Conservation (phyloP, 2,888 invertebrate genomes). For the Lasioglossum vierecki region DNA sequence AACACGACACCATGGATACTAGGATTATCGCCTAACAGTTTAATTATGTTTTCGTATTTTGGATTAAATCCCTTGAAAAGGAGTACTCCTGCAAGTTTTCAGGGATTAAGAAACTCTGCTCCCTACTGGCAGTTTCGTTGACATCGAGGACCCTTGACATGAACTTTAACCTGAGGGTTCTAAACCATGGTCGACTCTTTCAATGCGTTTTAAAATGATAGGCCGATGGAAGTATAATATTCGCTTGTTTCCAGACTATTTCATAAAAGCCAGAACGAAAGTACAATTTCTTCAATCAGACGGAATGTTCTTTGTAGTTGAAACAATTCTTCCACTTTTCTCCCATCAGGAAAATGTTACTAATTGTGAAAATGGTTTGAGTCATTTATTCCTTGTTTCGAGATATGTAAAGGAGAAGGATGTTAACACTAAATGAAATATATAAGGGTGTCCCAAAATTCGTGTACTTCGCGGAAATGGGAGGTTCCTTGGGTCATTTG, state of each 20-base stretch:
- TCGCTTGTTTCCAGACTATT: not conserved
- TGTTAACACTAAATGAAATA: no score
- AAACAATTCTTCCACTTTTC: not conserved
- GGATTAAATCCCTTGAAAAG: constrained; percentile 3
- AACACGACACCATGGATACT: not conserved
- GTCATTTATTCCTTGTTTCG: no score
- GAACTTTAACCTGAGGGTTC: not conserved
- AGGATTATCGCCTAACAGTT: constrained; percentile 2
- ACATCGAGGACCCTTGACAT: constrained; percentile 9
- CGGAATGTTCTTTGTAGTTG: not conserved
- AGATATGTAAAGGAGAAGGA: no score
- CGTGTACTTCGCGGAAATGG: no score
- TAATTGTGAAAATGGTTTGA: not conserved
- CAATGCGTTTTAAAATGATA: not conserved
- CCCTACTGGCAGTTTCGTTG: constrained; percentile 9
- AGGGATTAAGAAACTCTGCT: not conserved
- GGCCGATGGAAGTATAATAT: not conserved
- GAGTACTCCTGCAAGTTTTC: constrained; percentile 1
- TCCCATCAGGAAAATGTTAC: not conserved
- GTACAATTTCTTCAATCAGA: not conserved
- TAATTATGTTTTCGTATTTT: not conserved
- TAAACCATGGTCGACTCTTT: not conserved
- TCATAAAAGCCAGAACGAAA: not conserved
- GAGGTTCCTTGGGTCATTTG: no score
- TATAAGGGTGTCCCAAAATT: no score